Conservation (phyloP, 1,140 invertebrate genomes). For the Apis laboriosa region DNA sequence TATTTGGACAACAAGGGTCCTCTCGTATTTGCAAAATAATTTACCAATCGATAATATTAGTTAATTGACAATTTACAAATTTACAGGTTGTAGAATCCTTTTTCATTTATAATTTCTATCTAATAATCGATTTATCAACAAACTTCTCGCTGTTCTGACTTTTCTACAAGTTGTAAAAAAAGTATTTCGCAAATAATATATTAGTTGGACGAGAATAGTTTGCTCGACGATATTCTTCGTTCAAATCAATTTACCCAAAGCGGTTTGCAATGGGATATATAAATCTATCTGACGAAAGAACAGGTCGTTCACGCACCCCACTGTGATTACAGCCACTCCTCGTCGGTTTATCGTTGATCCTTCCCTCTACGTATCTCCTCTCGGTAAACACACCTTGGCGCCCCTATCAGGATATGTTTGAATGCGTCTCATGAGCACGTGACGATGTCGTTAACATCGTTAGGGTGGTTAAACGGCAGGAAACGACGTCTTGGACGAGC, state of each 20-base stretch:
- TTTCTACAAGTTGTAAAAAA: no score
- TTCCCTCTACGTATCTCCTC: not conserved
- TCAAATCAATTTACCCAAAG: slow-evolving; percentile 32
- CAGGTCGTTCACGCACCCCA: slow-evolving; percentile 7
- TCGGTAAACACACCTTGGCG: slow-evolving; percentile 44
- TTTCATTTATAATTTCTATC: no score
- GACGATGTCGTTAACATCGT: slow-evolving; percentile 61
- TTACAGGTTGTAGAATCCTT: no score
- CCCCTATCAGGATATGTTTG: slow-evolving; percentile 32
- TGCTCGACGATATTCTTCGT: no score
- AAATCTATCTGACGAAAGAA: slow-evolving; percentile 38
- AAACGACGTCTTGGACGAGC: slow-evolving; percentile 53
- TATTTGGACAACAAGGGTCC: no score
- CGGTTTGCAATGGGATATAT: slow-evolving; percentile 38
- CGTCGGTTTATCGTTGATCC: slow-evolving; percentile 46
- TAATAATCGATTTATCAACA: no score
- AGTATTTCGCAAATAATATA: no score
- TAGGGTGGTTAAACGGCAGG: slow-evolving; percentile 35
- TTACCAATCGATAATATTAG: no score
- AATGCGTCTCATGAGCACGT: slow-evolving; percentile 58
- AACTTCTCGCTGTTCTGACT: no score
- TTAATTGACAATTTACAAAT: no score
- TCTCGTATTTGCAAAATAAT: no score
- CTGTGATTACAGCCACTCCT: slow-evolving; percentile 53
- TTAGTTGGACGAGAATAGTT: no score